Percentiles rank a stretch among this genome's conserved stretches.
Evolutionary conservation across 2,113 vertebrate species (phyloP).

Genomic region (Nesospiza acunhae): DNA sequence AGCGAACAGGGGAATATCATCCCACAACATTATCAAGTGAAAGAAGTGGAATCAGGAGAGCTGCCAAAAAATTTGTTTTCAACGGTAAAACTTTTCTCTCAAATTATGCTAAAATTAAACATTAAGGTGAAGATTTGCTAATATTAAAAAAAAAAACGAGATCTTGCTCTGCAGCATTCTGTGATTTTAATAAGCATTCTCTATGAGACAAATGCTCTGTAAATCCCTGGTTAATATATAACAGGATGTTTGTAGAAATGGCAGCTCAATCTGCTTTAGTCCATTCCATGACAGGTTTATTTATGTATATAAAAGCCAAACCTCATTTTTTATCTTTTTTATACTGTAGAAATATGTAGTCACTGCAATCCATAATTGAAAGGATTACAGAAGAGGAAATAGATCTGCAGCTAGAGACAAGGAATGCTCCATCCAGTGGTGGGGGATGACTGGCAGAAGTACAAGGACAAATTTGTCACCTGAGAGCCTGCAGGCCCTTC

Average conservation of each 20-base stretch:
- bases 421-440: background rate
- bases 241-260: background rate
- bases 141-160: background rate
- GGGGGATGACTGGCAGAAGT: background rate
- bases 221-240: background rate
- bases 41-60: slow-evolving; percentile 79
- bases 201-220: background rate
- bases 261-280: background rate
- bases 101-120: background rate
- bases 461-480: background rate
- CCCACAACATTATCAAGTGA: slow-evolving; percentile 73
- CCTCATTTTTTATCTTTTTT: background rate
- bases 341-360: background rate
- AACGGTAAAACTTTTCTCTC: slow-evolving; percentile 59
- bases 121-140: background rate
- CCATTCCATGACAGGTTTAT: background rate
- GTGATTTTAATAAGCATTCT: background rate
- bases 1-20: slow-evolving; percentile 74
- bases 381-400: background rate
- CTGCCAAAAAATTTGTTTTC: slow-evolving; percentile 78
- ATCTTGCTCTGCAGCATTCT: background rate
- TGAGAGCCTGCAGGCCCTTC: background rate
- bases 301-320: background rate
- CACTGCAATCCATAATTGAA: background rate
- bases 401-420: background rate